These are phyloP conservation scores for Ginglymostoma cirratum DNA, from an alignment of 2,113 vertebrate genomes.

Conservation along the genomic window DNA sequence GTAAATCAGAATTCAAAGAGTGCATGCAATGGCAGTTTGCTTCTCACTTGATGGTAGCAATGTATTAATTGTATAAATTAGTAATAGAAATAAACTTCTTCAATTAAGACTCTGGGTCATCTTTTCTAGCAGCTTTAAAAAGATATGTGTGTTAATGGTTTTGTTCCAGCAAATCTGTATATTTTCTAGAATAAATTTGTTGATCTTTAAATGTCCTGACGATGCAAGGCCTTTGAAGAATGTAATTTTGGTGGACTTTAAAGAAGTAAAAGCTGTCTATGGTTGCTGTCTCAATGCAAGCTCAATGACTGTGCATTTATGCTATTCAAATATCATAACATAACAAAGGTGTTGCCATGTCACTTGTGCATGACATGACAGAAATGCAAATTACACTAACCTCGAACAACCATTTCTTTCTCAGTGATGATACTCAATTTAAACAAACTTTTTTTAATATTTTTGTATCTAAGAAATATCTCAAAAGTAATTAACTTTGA, in stretches of 20 bases:
- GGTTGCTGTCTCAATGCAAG: not conserved
- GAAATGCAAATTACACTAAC: not conserved
- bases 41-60: conserved; percentile 6
- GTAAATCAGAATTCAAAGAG: not conserved
- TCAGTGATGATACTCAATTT: not conserved
- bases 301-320: not conserved
- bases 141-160: not conserved
- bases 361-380: not conserved
- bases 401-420: not conserved
- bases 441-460: not conserved
- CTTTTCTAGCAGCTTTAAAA: not conserved
- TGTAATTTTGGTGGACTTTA: not conserved
- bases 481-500: not conserved
- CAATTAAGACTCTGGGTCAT: not conserved
- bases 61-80: not conserved
- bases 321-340: not conserved
- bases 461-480: not conserved
- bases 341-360: not conserved
- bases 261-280: not conserved
- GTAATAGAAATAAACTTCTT: not conserved
- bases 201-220: not conserved
- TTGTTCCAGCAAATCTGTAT: not conserved
- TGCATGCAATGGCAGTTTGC: not conserved
- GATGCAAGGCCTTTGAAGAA: not conserved
- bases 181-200: not conserved